phyloP scores from a whole-genome alignment of 2,113 vertebrate species.

The Thamnaconus septentrionalis region DNA sequence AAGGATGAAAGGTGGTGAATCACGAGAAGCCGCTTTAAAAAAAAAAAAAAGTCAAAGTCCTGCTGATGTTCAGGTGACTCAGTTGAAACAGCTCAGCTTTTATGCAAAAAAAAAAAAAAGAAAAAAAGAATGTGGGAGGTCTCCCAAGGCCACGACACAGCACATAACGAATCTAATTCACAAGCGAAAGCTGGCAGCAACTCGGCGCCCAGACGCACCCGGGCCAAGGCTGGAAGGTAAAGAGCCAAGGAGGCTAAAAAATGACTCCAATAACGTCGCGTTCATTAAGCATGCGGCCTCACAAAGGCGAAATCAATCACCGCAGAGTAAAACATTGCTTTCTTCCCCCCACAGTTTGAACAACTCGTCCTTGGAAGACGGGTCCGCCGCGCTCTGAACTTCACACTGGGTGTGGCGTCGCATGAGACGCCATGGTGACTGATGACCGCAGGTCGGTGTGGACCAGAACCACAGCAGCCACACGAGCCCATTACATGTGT shows the following conservation, averaged over 20 bases:
- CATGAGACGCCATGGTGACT: too few species aligned
- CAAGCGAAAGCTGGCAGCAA: not conserved
- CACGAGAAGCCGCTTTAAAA: conserved; percentile 5
- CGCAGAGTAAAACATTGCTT: too few species aligned
- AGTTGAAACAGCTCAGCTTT: conserved; percentile 41
- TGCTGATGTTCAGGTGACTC: conserved; percentile 40
- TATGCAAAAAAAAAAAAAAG: not conserved
- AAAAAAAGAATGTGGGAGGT: too few species aligned
- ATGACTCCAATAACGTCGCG: not conserved
- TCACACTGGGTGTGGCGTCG: too few species aligned
- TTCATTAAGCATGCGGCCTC: too few species aligned
- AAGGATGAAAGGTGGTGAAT: conserved; percentile 39
- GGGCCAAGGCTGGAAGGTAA: not conserved
- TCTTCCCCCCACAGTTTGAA: too few species aligned
- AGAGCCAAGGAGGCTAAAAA: not conserved
- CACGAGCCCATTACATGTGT: too few species aligned
- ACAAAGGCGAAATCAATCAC: too few species aligned
- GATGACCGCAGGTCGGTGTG: too few species aligned
- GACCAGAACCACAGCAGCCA: too few species aligned
- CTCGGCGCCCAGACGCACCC: conserved; percentile 4
- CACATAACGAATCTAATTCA: conserved; percentile 13
- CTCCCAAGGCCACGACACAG: not conserved
- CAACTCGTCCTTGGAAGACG: too few species aligned
- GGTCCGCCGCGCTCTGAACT: too few species aligned
- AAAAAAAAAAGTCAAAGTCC: conserved; percentile 19